Base-by-base conservation (phyloP, 2,113 vertebrate species). In the Halcyon senegalensis region DNA sequence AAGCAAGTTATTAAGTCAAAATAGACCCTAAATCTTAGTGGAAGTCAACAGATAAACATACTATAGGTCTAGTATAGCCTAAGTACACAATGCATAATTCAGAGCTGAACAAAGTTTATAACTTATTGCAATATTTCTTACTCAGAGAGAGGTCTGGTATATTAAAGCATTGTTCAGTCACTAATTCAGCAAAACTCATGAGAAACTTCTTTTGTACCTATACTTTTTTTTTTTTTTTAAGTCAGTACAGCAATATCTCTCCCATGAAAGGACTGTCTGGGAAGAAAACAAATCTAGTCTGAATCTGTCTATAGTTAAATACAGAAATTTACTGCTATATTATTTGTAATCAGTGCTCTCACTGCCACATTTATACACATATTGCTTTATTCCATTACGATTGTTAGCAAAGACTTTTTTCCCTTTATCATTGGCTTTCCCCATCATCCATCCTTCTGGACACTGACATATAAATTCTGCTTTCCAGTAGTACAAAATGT, bases 21-120 rank as follows among this genome's bases (percentile, higher is more conserved):
- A 97, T 97, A 98, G 96, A 97, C 93, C 83, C 88, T 98, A 98
- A 98, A 98, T 98, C 98, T 98, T 98, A 79, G 96, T 98, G 97
- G 97, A 98, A 98, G 98, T 98, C 98, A 98, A 98, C 98, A 98
- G 98, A 98, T 98, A 98, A 98, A 98, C 98, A 98, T 89, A 98
- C 96, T 97, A 95, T 96, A 97, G 97, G 96, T 97, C 98, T 92
- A 96, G 96, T 73, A 97, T 83, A 97, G 94, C 94, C 93, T 98
- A 97, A 97, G 81, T 98, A 98, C 97, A 98, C 98, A 98, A 93
- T 95, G 91, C 97, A 98, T 98, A 98, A 98, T 97, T 98, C 98
- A 98, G 96, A 92, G 94, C 93, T 97, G 96, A 97, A 94, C 97
- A 89, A 92, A 97, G 96, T 96, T 97, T 98, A 97, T 95, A 96